A percentile compares a stretch with the other conserved stretches of the same genome.
Evolutionary conservation across 2,797 vertebrate genomes (phyloP).

Genomic region (Neoniphon sammara): DNA sequence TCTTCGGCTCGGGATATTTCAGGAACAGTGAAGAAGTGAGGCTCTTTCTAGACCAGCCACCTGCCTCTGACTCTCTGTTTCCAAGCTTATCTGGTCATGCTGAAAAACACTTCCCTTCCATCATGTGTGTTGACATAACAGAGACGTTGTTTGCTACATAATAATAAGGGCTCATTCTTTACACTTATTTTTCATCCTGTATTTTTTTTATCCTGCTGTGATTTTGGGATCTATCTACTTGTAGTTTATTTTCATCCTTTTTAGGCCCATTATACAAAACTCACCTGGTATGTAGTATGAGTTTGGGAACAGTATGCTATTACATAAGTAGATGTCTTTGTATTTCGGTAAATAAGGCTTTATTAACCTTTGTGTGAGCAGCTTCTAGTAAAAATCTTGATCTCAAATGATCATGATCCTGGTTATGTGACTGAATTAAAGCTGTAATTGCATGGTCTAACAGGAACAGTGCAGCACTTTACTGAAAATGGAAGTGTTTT

Average conservation of each 20-base stretch:
- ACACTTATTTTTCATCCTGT: neutral
- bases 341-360: neutral
- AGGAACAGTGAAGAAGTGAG: conserved; percentile 32
- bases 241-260: neutral
- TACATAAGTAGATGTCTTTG: neutral
- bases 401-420: neutral
- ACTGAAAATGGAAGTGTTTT: neutral
- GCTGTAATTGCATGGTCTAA: too few species aligned
- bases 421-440: neutral
- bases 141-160: neutral
- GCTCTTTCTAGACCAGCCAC: conserved; percentile 52
- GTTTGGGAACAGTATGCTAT: neutral
- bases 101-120: conserved; percentile 28
- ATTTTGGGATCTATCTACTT: neutral
- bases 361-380: neutral
- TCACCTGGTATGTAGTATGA: neutral
- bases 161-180: conserved; percentile 12
- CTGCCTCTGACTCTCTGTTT: conserved; percentile 48
- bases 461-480: neutral
- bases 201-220: conserved; percentile 14
- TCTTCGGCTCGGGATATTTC: conserved; percentile 49
- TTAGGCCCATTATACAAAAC: neutral
- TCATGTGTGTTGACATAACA: conserved; percentile 52
- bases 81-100: conserved; percentile 30
- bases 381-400: neutral